Evolutionary conservation across 2,113 vertebrate species (phyloP).

Genomic region (Apeltes quadracus): DNA sequence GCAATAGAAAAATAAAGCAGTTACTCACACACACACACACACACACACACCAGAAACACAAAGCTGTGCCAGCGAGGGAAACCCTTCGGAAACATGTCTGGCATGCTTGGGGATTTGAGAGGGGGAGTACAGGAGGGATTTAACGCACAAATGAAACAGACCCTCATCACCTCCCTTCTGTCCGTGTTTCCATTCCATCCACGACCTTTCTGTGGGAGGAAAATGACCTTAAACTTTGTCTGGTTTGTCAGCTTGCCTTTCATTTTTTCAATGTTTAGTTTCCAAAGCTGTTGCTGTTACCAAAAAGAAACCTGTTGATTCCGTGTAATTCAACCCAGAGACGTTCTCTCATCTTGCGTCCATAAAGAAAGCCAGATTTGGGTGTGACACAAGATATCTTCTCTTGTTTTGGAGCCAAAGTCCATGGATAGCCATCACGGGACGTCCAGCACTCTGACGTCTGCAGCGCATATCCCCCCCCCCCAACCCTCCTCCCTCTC

Average conservation of each 20-base stretch:
- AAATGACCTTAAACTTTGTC: not conserved
- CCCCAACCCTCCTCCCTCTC: conserved; percentile 11
- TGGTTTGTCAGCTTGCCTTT: conserved; percentile 3
- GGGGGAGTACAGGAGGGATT: conserved; percentile 18
- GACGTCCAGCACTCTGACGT: conserved; percentile 28
- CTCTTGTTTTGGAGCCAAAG: conserved; percentile 41
- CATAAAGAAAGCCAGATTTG: conserved; percentile 40
- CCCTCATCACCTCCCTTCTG: not conserved
- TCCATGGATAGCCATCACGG: conserved; percentile 33
- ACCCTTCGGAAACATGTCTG: conserved; percentile 68
- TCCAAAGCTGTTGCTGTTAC: conserved; percentile 24
- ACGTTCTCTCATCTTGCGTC: conserved; percentile 32
- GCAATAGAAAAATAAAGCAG: conserved; percentile 61
- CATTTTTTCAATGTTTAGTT: not conserved
- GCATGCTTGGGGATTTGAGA: conserved; percentile 37
- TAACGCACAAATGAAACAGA: conserved; percentile 24
- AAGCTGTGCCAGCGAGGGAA: conserved; percentile 63
- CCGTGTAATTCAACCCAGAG: conserved; percentile 16
- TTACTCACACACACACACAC: conserved; percentile 17
- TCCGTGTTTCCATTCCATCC: not conserved
- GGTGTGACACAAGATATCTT: conserved; percentile 37
- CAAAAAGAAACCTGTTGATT: conserved; percentile 20
- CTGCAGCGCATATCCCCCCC: conserved; percentile 14
- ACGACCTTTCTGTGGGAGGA: not conserved
- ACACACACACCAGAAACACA: conserved; percentile 11